Evolutionary conservation across 2,888 invertebrate species (phyloP).

Genomic region (Euplagia quadripunctaria): DNA sequence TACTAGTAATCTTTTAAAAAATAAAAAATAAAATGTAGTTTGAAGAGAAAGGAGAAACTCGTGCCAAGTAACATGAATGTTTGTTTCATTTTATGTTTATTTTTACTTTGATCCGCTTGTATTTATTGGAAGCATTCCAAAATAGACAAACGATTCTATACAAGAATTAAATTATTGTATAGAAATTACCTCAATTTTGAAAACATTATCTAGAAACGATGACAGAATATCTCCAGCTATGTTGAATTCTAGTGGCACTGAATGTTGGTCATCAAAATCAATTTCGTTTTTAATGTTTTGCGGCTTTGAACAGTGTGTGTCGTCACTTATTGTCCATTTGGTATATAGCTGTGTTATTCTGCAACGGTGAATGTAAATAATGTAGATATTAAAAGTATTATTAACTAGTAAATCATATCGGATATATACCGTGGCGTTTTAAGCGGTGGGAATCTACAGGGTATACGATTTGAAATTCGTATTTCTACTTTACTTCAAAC

Average conservation of each 20-base stretch:
- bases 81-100: background rate
- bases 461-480: background rate
- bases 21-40: no score
- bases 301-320: conserved; percentile 59
- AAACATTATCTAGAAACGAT: conserved; percentile 62
- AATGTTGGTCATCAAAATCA: conserved; percentile 67
- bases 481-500: no score
- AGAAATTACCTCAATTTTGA: conserved; percentile 65
- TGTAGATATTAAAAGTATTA: background rate
- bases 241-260: conserved; percentile 56
- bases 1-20: no score
- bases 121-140: background rate
- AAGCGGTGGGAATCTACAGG: background rate
- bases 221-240: conserved; percentile 53
- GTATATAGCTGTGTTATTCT: conserved; percentile 73
- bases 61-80: background rate
- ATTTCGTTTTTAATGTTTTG: conserved; percentile 51
- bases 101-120: background rate
- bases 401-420: background rate
- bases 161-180: no score
- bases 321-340: conserved; percentile 65
- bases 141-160: no score
- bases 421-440: background rate
- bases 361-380: conserved; percentile 13
- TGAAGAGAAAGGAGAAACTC: no score